Evolutionary conservation across 2,888 invertebrate genomes (phyloP), one percentile per base, ranked within the genome.

Genomic region (Trachelus tabidus): DNA sequence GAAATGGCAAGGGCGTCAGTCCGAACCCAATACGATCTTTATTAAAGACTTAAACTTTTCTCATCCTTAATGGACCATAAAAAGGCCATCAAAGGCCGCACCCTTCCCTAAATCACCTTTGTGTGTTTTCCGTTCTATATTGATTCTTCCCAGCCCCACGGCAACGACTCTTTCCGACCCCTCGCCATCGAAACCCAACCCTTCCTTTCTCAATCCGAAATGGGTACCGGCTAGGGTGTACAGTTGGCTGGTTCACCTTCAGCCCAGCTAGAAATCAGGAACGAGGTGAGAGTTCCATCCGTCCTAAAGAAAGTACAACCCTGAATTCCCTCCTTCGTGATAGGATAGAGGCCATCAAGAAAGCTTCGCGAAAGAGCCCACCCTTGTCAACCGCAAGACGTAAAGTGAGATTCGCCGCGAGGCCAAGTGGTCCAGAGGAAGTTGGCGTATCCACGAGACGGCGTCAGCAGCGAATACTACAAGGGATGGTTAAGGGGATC

Each of bases 61-160:
- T 78, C 75, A 69, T 79, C 74, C 74, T 77, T 76, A 81, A 82
- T 82, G 81, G 81, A 77, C 76, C 79, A 76, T 82, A 81, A 82
- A 82, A 79, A 68, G 76, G 40, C 76, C 75, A 74, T 81, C 78
- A 77, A 56, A 74, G 77, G 68, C 79, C 75, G 77, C 79, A 75
- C 77, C 79, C 77, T 77, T 23, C 73, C 69, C 77, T 78, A 71
- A 77, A 79, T 77, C 69, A 75, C 73, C 71, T 75, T 71, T 73
- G 73, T 79, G 73, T 77, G 73, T 77, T 77, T 68, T 71, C n/a
- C 35, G 69, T 56, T 56, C 68, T 76, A 71, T 69, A n/a, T 71
- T 33, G 31, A 33, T 31, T 33, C 34, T 33, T 71, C 34, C 71
- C 23, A n/a, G 11, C 31, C 31, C 33, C 71, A 6, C 75, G 37